Conservation (phyloP, 35 echinoderm and acorn worm genomes). For the Hemicentrotus pulcherrimus region DNA sequence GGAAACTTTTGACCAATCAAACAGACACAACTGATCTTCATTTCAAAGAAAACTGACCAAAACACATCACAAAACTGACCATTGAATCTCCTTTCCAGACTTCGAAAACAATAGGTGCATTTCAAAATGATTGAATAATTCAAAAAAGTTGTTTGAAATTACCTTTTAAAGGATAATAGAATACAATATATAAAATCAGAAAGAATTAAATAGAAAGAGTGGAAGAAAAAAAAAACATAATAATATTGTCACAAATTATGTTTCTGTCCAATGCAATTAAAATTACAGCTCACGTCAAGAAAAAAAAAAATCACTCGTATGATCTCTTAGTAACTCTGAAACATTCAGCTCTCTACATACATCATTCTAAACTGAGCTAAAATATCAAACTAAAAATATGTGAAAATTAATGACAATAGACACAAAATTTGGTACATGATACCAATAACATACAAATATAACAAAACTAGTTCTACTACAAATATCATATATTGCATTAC, state of each 20-base stretch:
- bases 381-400: conserved; percentile 13
- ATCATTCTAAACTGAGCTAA: conserved; percentile 1
- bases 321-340: neutral
- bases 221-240: neutral
- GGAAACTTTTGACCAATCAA: neutral
- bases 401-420: neutral
- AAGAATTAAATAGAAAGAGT: neutral
- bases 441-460: conserved; percentile 5
- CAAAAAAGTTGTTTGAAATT: neutral
- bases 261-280: neutral
- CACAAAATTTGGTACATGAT: neutral
- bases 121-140: neutral
- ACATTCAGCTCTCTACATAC: neutral
- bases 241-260: neutral
- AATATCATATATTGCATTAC: conserved; percentile 3
- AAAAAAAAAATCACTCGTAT: neutral
- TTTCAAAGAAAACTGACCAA: neutral
- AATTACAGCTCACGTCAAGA: conserved; percentile 1
- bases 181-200: conserved; percentile 20
- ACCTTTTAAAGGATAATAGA: neutral
- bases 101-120: neutral
- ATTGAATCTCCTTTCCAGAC: neutral
- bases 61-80: neutral
- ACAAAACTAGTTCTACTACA: neutral
- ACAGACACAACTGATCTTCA: neutral